Evolutionary conservation across 2,113 vertebrate genomes (phyloP), one percentile per base, ranked within the genome.

Genomic region (western clawed frog (Xenopus tropicalis)): DNA sequence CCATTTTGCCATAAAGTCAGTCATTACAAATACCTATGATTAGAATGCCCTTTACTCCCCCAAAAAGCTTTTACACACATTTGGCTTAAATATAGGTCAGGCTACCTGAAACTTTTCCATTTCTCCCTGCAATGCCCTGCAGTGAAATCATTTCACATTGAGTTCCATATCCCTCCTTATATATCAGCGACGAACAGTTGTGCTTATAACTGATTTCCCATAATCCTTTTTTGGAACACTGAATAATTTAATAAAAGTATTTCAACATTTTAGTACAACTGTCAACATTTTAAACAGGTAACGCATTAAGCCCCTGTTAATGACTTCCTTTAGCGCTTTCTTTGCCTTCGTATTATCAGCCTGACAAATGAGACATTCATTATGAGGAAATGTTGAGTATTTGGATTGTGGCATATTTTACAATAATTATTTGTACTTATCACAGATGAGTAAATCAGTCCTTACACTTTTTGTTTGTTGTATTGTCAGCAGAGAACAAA

Each of bases 281-380:
- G 52, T 54, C 52, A n/a, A 54, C 52, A 54, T 54, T 54, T 54
- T 54, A n/a, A 54, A 54, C 52, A 54, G 52, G 52, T 19, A 54
- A 54, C 14, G 52, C 19, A 54, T 54, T 54, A 54, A 54, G 52
- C 14, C 16, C 10, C 14, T n/a, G 16, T 54, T 54, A 54, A 54
- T 54, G 52, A 54, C 16, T 54, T 54, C 19, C 19, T n/a, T 54
- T 54, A n/a, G 19, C 1, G 16, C 9, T 17, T n/a, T 54, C 14
- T 19, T 14, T 10, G 1, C 19, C 52, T 17, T 54, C 17, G 4
- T 54, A 54, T 54, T 54, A 10, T 54, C 7, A 54, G 52, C 19
- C 7, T 54, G 52, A 54, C 52, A 54, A 54, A 54, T 20, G 52
- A 20, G 46, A 4, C 46, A 48, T 54, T 54, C n/a, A 54, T 54